Evolutionary conservation across 2,797 vertebrate species (phyloP), one percentile per base, ranked within the genome.

Genomic region (Sarcophilus harrisii): DNA sequence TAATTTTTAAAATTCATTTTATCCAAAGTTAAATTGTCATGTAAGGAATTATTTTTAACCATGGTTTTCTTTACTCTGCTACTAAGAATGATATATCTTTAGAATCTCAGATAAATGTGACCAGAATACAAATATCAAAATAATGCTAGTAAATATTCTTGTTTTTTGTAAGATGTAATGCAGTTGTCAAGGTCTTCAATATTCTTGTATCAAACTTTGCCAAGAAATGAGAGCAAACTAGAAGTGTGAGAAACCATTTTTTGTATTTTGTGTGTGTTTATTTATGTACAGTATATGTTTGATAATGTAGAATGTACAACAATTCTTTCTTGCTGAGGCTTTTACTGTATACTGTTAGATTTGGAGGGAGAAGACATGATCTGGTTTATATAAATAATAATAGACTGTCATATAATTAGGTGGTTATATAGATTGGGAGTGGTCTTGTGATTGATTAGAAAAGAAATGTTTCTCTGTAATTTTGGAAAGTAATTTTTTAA

Each of bases 341-440:
- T 92, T 59, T 96, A n/a, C 4, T 90, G 91, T 87, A 16, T 90
- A 93, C n/a, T 91, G 2, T 90, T 94, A 87, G 57, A 66, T 97
- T 97, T 96, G 92, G 38, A n/a, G 93, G 97, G 90, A 45, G 94
- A 60, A 45, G 94, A 92, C 12, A 58, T 93, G 8, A 95, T 96
- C 38, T 92, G 32, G 89, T 93, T 96, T 94, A 9, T 30, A 24
- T 90, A 90, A 29, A 49, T 93, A 95, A n/a, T 29, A 93, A 45
- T 52, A 94, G 59, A 90, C 32, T 92, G n/a, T 93, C 95, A 94
- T 55, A 92, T 93, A 90, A 62, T 94, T 49, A 92, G 28, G 16
- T 96, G 30, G 13, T 96, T 96, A n/a, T 95, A 49, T 57, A 96
- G 52, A 87, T 49, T 87, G 38, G 73, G 59, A 96, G 58, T 92